Base-by-base conservation (phyloP, 2,888 invertebrate genomes). In the Leptura quadrifasciata region DNA sequence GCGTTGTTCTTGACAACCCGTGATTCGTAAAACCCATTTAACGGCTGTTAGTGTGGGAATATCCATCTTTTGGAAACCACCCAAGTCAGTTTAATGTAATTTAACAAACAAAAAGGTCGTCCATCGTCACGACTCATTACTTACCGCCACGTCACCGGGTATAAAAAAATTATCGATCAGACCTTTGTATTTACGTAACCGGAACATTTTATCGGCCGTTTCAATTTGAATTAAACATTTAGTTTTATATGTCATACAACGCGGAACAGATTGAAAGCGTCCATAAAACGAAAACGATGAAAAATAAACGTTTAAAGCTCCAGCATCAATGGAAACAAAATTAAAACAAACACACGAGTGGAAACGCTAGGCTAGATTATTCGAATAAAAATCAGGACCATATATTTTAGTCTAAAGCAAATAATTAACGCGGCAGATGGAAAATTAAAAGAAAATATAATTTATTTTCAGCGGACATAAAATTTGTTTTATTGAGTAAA, bases 251-350 rank as follows among this genome's bases (percentile, higher is more conserved):
- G 57, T 35, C 31, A 21, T 57, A 31, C 57, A 54, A 68, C 54
- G 24, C 27, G 35, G 52, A 31, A 39, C 47, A 18, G 77, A 78
- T 77, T 76, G 78, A 77, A 76, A 78, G 75, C 76, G 77, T 67
- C 68, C 72, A 74, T 74, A 74, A 77, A 76, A 77, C 76, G 71
- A 78, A 79, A 76, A 78, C 71, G 76, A 77, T 77, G 79, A 81
- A 82, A 82, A 82, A 83, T 80, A 82, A 82, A 80, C 81, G 78
- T 77, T 79, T 79, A 79, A 78, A 70, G 94, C 94, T 79, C 77
- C 75, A 78, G 79, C 79, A 80, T 80, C 80, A 75, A 77, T 81
- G 78, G 76, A 80, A 79, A 82, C 78, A 76, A 77, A 78, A 82
- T 80, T 79, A 76, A 80, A 80, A 78, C 77, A 79, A 79, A 77